phyloP scores from a whole-genome alignment of 2,113 vertebrate genomes.

The Cepphus grylle region DNA sequence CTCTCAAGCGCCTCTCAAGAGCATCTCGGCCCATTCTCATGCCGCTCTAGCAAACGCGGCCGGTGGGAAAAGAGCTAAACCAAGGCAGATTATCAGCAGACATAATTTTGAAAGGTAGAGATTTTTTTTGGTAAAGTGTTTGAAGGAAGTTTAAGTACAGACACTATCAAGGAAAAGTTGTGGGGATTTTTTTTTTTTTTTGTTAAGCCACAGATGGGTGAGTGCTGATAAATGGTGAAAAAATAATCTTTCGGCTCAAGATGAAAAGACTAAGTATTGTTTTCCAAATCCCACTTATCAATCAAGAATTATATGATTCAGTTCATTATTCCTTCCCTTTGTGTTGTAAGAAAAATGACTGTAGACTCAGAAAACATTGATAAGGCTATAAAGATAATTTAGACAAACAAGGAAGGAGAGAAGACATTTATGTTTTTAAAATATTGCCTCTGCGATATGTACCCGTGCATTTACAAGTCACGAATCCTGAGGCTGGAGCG shows the following conservation, averaged over 20 bases:
- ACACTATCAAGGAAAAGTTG: neutral
- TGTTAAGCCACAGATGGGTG: neutral
- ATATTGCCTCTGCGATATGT: neutral
- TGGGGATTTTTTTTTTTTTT: neutral
- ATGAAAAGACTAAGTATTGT: neutral
- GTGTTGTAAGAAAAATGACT: conserved; percentile 27
- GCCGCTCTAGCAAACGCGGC: neutral
- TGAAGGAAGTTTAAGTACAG: neutral
- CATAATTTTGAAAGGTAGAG: neutral
- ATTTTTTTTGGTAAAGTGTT: neutral
- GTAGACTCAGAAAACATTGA: conserved; percentile 31
- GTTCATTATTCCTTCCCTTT: conserved; percentile 20
- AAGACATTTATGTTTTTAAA: neutral
- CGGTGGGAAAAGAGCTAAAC: neutral
- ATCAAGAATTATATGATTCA: conserved; percentile 32
- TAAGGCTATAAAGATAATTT: conserved; percentile 18
- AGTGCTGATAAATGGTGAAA: neutral
- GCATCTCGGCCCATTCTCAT: neutral
- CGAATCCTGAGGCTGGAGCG: neutral
- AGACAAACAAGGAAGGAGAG: conserved; percentile 31
- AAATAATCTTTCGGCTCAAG: neutral
- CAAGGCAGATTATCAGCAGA: neutral
- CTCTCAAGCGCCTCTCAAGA: neutral
- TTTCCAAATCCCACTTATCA: conserved; percentile 1
- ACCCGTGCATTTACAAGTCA: neutral